Conservation (phyloP, 2,888 invertebrate species). For the Sarcophaga rosellei region DNA sequence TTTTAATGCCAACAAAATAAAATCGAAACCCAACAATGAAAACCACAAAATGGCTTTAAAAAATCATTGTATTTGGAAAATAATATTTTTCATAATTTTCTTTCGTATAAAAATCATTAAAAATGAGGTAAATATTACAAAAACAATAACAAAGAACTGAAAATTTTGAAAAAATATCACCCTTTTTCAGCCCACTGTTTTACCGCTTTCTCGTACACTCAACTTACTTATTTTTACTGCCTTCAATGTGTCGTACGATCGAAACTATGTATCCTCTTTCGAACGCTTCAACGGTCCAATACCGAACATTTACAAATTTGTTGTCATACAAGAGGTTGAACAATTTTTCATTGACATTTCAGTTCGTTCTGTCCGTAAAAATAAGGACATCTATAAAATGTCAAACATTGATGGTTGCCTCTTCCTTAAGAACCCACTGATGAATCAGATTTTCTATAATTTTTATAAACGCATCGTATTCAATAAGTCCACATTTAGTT, state of each 20-base stretch:
- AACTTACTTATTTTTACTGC: neutral
- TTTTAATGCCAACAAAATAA: too few species aligned
- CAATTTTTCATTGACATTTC: neutral
- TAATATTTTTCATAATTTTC: neutral
- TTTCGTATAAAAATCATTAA: neutral
- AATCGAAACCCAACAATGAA: neutral
- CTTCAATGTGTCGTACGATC: neutral
- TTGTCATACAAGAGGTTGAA: neutral
- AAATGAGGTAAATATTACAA: neutral
- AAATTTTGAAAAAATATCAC: neutral
- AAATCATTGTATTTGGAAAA: neutral
- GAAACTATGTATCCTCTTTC: neutral
- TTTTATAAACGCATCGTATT: slow-evolving; percentile 25
- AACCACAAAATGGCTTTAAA: neutral
- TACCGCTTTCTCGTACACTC: neutral
- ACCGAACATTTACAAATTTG: neutral
- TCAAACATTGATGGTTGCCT: neutral
- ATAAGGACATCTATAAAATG: neutral
- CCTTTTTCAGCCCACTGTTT: neutral
- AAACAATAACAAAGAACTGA: neutral
- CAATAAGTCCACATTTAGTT: slow-evolving; percentile 9
- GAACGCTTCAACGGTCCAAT: too few species aligned
- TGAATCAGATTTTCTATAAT: slow-evolving; percentile 22
- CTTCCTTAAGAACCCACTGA: neutral
- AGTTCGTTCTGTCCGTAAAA: neutral